These are phyloP conservation scores for Pygocentrus nattereri DNA, from an alignment of 2,797 vertebrate genomes.

Conservation along the genomic window DNA sequence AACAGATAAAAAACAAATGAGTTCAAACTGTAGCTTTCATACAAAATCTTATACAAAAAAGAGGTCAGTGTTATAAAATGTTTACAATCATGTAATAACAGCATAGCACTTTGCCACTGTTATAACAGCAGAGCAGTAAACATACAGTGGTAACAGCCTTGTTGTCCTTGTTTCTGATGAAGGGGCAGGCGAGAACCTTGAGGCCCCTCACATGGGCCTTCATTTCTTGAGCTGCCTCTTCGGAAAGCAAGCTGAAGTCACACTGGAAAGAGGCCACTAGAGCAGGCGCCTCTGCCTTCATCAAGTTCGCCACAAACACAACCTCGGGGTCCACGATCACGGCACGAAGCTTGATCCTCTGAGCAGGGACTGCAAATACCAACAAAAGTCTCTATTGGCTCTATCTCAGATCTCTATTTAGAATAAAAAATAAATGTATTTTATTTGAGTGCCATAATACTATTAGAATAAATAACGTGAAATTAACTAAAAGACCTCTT, in stretches of 20 bases:
- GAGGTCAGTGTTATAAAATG: background rate
- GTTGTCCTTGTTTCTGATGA: slow-evolving; percentile 82
- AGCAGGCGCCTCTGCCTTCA: slow-evolving; percentile 88
- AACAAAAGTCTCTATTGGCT: background rate
- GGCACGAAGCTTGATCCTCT: slow-evolving; percentile 79
- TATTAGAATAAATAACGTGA: background rate
- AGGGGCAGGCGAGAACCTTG: slow-evolving; percentile 90
- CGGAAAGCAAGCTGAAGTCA: slow-evolving; percentile 78
- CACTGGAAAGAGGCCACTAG: slow-evolving; percentile 90
- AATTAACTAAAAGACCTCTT: no score
- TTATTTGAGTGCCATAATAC: no score
- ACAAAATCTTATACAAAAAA: slow-evolving; percentile 2
- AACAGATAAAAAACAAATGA: background rate
- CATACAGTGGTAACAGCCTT: slow-evolving; percentile 88
- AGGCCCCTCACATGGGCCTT: slow-evolving; percentile 85
- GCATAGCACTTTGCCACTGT: background rate
- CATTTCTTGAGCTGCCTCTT: slow-evolving; percentile 77
- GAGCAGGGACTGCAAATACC: slow-evolving; percentile 45
- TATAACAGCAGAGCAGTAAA: background rate
- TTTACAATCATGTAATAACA: background rate
- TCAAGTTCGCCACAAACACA: slow-evolving; percentile 92
- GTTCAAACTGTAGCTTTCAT: no score
- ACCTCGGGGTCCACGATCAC: slow-evolving; percentile 93
- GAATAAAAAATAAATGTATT: no score
- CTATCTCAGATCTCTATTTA: no score